Base-by-base conservation (phyloP, 2,113 vertebrate genomes). In the Calonectris borealis region DNA sequence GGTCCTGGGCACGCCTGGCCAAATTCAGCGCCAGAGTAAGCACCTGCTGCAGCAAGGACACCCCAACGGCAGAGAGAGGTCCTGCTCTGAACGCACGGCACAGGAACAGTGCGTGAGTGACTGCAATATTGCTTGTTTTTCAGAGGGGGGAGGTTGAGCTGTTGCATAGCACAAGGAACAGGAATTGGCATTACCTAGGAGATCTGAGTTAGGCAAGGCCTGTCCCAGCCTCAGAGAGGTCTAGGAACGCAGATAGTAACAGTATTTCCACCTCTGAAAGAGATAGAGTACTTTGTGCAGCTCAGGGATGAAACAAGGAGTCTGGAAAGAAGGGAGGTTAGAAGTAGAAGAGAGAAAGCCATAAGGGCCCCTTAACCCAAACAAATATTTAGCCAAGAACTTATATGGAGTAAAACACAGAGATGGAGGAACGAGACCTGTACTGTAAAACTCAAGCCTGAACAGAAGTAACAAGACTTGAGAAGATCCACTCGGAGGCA, bases 61-160 rank as follows among this genome's bases (percentile, higher is more conserved):
- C 19, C 27, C 5, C 40, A 29, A 0, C 0, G 1, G 42, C 68
- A 58, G 25, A 65, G 42, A 22, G 73, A 9, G 25, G 25, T 69
- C 44, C 81, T 58, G 40, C 27, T 77, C 70, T 46, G 13, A 73
- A 77, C 4, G 2, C 9, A 4, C 1, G 0, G n/a, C 61, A 61
- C 19, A 54, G 27, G 16, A 72, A 32, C 26, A 80, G 19, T 3
- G 0, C n/a, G 24, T 0, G 0, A 49, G 19, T 46, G 40, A 68
- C 54, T 40, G 27, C 20, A 27, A 7, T 18, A 44, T 0, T 40
- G 34, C 36, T 62, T 52, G 10, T 25, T 70, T 92, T 92, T 64
- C 38, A 86, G 36, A 48, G 42, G 12, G 5, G 10, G 5, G 14
- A 71, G 4, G 27, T 26, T 31, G 42, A 80, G 34, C 5, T 73